Percentiles rank a stretch among this genome's conserved stretches.
Conservation (phyloP, 2,888 invertebrate species). For the Brachylomia viminalis region DNA sequence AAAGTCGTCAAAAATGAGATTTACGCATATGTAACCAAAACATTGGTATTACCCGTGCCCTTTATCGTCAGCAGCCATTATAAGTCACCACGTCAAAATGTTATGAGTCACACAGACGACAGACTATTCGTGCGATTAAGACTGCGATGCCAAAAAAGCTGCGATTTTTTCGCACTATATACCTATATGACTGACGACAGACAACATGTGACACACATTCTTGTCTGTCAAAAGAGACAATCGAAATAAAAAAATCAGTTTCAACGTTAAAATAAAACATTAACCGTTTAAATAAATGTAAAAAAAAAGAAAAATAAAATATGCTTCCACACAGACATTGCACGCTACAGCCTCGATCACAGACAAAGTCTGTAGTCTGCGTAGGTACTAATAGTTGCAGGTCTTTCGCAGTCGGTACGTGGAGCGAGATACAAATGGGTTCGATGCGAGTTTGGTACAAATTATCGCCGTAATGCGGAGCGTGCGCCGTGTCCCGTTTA, state of each 20-base stretch:
- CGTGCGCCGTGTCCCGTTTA: constrained; percentile 79
- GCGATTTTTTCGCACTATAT: not conserved
- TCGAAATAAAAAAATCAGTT: no score
- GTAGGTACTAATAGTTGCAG: constrained; percentile 47
- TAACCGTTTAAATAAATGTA: no score
- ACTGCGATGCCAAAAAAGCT: accelerated
- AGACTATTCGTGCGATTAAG: not conserved
- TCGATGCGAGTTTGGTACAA: constrained; percentile 74
- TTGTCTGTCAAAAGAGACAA: not conserved
- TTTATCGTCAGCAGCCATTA: constrained; percentile 16
- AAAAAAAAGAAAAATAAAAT: no score
- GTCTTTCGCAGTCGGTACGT: constrained; percentile 50
- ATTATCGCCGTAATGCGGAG: constrained; percentile 78
- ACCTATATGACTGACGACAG: no score
- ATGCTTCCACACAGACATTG: not conserved
- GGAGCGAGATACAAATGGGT: constrained; percentile 58
- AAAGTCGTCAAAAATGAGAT: constrained; percentile 19
- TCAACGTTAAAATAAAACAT: no score
- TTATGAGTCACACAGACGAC: not conserved
- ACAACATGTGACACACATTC: no score
- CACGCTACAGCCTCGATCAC: not conserved
- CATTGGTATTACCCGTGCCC: not conserved
- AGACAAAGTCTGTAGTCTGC: constrained; percentile 13
- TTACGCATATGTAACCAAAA: constrained; percentile 5
- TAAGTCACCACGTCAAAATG: constrained; percentile 43